Evolutionary conservation across 2,888 invertebrate genomes (phyloP).

Genomic region (Mesoligia furuncula): DNA sequence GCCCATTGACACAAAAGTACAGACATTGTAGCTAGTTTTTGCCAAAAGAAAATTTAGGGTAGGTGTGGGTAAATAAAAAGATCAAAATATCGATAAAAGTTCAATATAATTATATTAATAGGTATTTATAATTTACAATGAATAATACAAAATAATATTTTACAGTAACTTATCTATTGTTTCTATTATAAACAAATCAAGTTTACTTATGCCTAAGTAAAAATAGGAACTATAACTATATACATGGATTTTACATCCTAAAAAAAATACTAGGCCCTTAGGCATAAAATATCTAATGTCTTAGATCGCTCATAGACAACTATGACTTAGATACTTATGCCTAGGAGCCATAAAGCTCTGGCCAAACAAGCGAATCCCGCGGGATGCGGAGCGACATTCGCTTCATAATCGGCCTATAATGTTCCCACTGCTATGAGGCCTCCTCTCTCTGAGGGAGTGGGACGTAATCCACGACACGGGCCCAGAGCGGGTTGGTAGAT

Average conservation of each 20-base stretch:
- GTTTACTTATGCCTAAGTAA: slow-evolving; percentile 45
- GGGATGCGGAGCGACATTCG: no score
- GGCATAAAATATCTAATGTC: background rate
- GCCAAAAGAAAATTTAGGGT: background rate
- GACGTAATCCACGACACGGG: background rate
- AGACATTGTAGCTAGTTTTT: no score
- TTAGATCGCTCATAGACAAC: background rate
- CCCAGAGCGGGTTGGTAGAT: background rate
- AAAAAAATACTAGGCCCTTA: background rate
- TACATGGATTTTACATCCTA: slow-evolving; percentile 53
- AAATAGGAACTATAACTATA: slow-evolving; percentile 71
- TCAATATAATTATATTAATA: slow-evolving; percentile 43
- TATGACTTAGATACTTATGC: background rate
- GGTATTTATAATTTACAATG: slow-evolving; percentile 27
- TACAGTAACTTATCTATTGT: slow-evolving; percentile 29
- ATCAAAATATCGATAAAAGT: slow-evolving; percentile 21
- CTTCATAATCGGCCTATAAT: background rate
- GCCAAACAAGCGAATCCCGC: background rate
- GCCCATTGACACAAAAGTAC: background rate
- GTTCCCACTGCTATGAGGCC: background rate
- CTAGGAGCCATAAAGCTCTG: slow-evolving; percentile 4
- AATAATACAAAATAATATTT: slow-evolving; percentile 53
- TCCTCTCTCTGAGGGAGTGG: background rate
- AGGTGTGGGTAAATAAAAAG: slow-evolving; percentile 19
- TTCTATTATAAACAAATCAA: slow-evolving; percentile 24